phyloP scores from a whole-genome alignment of 2,113 vertebrate species.

The Oreochromis spilurus region DNA sequence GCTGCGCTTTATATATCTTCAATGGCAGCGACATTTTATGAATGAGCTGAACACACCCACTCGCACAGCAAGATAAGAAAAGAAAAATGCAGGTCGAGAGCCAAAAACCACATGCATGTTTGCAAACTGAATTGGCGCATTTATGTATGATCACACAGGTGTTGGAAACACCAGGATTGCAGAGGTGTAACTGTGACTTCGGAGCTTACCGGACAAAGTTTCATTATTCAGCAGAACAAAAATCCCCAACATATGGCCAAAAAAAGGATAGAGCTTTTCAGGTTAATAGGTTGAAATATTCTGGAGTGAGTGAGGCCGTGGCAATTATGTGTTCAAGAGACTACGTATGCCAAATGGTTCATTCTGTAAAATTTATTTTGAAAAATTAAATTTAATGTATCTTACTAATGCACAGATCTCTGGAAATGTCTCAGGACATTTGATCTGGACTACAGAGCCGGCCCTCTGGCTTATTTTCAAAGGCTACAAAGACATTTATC shows the following conservation, averaged over 20 bases:
- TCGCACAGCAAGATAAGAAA: background rate
- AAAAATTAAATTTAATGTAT: too few species aligned
- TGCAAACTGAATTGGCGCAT: background rate
- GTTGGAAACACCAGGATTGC: background rate
- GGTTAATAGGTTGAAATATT: background rate
- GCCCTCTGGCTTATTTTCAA: background rate
- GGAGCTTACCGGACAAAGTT: background rate
- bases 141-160: background rate
- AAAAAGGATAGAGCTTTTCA: accelerated
- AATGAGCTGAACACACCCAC: constrained; percentile 18
- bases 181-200: background rate
- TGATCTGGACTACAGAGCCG: background rate
- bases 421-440: background rate
- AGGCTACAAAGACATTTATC: background rate
- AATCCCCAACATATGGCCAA: background rate
- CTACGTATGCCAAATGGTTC: background rate
- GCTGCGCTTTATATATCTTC: constrained; percentile 36
- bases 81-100: background rate
- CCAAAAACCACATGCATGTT: background rate
- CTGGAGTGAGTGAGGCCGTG: background rate
- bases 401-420: background rate
- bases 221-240: background rate
- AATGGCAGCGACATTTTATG: background rate
- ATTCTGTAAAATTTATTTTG: background rate
- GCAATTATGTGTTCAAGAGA: background rate